A percentile compares a stretch with the other conserved stretches of the same genome.
These are phyloP conservation scores for Callopanchax toddi DNA, from an alignment of 2,113 vertebrate genomes.

Conservation along the genomic window DNA sequence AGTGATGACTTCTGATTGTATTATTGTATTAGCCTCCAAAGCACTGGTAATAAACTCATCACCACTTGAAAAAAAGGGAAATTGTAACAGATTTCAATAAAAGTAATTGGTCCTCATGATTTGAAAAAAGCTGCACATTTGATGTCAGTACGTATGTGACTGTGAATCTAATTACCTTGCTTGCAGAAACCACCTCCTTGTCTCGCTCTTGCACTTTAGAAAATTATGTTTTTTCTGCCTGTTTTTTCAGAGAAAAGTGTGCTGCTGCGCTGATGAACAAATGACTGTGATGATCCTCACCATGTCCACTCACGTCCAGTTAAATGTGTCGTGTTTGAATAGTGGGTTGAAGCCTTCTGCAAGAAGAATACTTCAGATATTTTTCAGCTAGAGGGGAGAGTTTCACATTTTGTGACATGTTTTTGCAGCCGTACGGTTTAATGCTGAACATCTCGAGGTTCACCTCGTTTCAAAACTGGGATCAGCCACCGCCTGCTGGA, in stretches of 20 bases:
- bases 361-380: constrained; percentile 32
- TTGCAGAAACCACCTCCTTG: constrained; percentile 74
- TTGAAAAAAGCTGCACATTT: constrained; percentile 73
- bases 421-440: constrained; percentile 32
- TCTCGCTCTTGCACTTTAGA: constrained; percentile 53
- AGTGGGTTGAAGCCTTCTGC: constrained; percentile 44
- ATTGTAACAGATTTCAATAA: constrained; percentile 88
- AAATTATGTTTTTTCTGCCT: constrained; percentile 81
- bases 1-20: constrained; percentile 79
- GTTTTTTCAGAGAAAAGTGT: constrained; percentile 79
- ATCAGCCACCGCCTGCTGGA: constrained; percentile 41
- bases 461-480: constrained; percentile 47
- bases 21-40: constrained; percentile 79
- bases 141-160: constrained; percentile 74
- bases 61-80: constrained; percentile 79
- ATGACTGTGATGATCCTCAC: constrained; percentile 60
- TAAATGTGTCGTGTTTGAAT: constrained; percentile 39
- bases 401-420: constrained; percentile 15
- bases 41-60: constrained; percentile 83
- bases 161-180: constrained; percentile 83
- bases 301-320: constrained; percentile 50
- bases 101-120: constrained; percentile 84
- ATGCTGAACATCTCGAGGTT: constrained; percentile 31
- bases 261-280: constrained; percentile 69
- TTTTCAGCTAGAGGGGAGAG: constrained; percentile 27